A percentile compares a stretch with the other conserved stretches of the same genome.
Evolutionary conservation across 1,140 invertebrate species (phyloP).

Genomic region (Helicoverpa zea): DNA sequence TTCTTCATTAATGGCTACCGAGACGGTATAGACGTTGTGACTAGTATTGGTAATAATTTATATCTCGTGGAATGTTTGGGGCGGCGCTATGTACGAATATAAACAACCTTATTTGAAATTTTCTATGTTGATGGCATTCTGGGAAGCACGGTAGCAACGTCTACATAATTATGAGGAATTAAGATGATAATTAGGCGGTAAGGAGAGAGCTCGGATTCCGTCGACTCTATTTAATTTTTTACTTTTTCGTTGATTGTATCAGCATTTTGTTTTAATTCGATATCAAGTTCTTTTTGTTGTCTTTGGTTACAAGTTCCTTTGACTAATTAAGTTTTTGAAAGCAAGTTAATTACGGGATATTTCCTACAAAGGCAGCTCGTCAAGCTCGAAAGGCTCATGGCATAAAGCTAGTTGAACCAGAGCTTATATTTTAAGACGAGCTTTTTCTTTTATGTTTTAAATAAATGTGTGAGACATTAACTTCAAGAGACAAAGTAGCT

Average conservation of each 20-base stretch:
- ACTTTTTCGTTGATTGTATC: constrained; percentile 41
- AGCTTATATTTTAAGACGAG: not conserved
- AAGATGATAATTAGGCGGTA: constrained; percentile 66
- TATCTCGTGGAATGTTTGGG: constrained; percentile 39
- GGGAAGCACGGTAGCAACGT: constrained; percentile 60
- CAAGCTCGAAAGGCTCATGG: not conserved
- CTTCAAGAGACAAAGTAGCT: constrained; percentile 43
- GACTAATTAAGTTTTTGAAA: constrained; percentile 37
- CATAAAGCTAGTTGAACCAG: not conserved
- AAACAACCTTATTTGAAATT: constrained; percentile 55
- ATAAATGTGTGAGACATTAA: not conserved
- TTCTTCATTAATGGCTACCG: constrained; percentile 58
- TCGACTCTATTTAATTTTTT: constrained; percentile 41
- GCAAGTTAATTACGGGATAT: not conserved
- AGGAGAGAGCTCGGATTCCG: constrained; percentile 53
- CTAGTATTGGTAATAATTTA: constrained; percentile 50
- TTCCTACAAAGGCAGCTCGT: not conserved
- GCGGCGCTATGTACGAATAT: constrained; percentile 52
- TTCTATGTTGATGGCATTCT: constrained; percentile 48
- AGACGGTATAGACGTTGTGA: constrained; percentile 40
- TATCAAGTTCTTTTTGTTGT: constrained; percentile 6
- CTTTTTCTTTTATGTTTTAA: not conserved
- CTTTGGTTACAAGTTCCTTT: not conserved
- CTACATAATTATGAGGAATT: constrained; percentile 64
- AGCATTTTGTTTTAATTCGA: constrained; percentile 42